Base-by-base conservation (phyloP, 2,797 vertebrate genomes). In the Rallus crepitans region DNA sequence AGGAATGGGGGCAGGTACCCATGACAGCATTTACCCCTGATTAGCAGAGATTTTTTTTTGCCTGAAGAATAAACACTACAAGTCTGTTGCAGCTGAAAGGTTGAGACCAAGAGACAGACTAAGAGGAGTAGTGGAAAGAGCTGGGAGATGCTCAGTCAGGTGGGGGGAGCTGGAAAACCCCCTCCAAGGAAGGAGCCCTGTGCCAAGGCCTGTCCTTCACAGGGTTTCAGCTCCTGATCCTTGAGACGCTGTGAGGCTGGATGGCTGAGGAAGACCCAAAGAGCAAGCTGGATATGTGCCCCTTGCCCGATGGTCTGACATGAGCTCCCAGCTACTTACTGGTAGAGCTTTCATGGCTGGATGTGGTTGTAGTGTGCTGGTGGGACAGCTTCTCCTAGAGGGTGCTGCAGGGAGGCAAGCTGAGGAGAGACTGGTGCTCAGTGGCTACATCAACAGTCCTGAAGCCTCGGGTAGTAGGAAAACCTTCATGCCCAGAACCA, bases 251-350 rank as follows among this genome's bases (percentile, higher is more conserved):
- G 8, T 0, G 5, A 16, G 71, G 40, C 1, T 17, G 63, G 55
- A 25, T 2, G 7, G 56, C 53, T 63, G 68, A 63, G 31, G 59
- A 20, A 75, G 77, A n/a, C 45, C 55, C 70, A n/a, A 10, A 11
- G 1, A 6, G 42, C 42, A 59, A 55, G 0, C 42, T 37, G 18
- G n/a, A 2, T 3, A 1, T 5, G 33, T 14, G 5, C 31, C 14
- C 70, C 23, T 75, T 2, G 0, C 2, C 0, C 1, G 11, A 14
- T 5, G 3, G 7, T 31, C 45, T 57, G 83, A 45, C 8, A 21
- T 0, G 1, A 64, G 61, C 33, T 39, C 25, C 42, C 1, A 4
- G 55, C 28, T 3, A 0, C 50, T 19, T 3, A 4, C 57, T 28
- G 56, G 40, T 17, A 40, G 18, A 7, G 40, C 31, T 56, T 12